Conservation (phyloP, 2,888 invertebrate genomes). For the Cryptocephalus moraei region DNA sequence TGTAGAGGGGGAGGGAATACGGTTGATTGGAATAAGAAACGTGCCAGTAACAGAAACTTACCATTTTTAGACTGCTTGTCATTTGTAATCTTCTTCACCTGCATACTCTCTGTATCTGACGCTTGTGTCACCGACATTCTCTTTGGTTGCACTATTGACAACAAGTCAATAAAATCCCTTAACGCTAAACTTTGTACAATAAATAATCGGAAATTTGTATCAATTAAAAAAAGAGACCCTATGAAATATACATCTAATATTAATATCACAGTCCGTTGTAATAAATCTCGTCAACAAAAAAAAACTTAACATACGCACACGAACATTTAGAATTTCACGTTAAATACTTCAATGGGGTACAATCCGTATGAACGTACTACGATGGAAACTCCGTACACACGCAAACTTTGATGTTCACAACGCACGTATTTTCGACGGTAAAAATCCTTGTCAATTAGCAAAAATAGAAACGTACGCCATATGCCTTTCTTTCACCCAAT, state of each 20-base stretch:
- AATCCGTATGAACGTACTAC: conserved; percentile 18
- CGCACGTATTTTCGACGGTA: conserved; percentile 17
- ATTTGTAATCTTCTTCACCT: conserved; percentile 19
- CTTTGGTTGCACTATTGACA: conserved; percentile 25
- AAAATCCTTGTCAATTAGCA: conserved; percentile 26
- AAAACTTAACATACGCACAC: conserved; percentile 30
- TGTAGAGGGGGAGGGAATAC: too few species aligned
- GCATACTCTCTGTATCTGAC: conserved; percentile 23
- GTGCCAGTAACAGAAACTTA: conserved; percentile 16
- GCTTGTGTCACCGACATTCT: conserved; percentile 26
- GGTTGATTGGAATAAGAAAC: background rate
- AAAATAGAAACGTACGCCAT: conserved; percentile 33
- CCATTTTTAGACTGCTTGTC: conserved; percentile 26
- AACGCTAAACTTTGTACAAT: conserved; percentile 21
- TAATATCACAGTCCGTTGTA: conserved; percentile 32
- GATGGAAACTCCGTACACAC: conserved; percentile 18
- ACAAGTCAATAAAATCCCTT: conserved; percentile 21
- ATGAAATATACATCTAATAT: conserved; percentile 30
- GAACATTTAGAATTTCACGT: conserved; percentile 22
- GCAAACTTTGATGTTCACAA: conserved; percentile 19
- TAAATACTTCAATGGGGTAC: conserved; percentile 18
- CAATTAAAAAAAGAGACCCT: conserved; percentile 21
- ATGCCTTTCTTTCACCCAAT: conserved; percentile 27
- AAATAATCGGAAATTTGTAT: conserved; percentile 4
- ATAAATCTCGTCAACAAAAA: conserved; percentile 25